Evolutionary conservation across 2,888 invertebrate species (phyloP).

Genomic region (Ophonus ardosiacus): DNA sequence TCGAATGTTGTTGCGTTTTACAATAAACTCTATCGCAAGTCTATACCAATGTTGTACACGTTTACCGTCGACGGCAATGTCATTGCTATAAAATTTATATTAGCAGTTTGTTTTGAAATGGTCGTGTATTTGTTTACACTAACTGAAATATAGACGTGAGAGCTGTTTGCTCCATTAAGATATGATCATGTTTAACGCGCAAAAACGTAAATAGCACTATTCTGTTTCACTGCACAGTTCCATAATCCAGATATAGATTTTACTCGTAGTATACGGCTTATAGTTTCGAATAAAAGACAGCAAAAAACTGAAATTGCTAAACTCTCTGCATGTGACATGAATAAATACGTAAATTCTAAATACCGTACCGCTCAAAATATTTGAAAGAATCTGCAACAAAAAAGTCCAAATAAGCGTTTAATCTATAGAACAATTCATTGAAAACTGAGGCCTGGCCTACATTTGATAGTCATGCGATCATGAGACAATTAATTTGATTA

Average conservation of each 20-base stretch:
- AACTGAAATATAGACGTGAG: conserved; percentile 5
- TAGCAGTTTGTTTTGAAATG: conserved; percentile 28
- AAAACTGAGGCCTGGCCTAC: too few relatives aligned
- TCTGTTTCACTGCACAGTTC: neutral
- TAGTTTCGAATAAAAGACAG: neutral
- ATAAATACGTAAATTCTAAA: neutral
- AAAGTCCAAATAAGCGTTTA: neutral
- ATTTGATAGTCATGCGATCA: too few relatives aligned
- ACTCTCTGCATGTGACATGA: neutral
- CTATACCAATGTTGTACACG: neutral
- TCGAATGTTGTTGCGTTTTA: too few relatives aligned
- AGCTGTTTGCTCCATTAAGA: conserved; percentile 27
- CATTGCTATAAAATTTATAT: conserved; percentile 29
- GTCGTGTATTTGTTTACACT: conserved; percentile 15
- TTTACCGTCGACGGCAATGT: neutral
- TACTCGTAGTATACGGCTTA: neutral
- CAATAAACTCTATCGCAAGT: too few relatives aligned
- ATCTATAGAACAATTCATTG: neutral
- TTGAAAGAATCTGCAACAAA: neutral
- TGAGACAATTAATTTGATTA: too few relatives aligned
- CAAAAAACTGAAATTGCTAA: neutral
- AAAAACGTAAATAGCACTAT: conserved; percentile 17
- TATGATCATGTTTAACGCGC: conserved; percentile 13
- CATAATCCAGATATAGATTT: neutral
- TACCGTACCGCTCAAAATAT: neutral